These are phyloP conservation scores for Galbula dea DNA, from an alignment of 2,113 vertebrate species.

Conservation along the genomic window DNA sequence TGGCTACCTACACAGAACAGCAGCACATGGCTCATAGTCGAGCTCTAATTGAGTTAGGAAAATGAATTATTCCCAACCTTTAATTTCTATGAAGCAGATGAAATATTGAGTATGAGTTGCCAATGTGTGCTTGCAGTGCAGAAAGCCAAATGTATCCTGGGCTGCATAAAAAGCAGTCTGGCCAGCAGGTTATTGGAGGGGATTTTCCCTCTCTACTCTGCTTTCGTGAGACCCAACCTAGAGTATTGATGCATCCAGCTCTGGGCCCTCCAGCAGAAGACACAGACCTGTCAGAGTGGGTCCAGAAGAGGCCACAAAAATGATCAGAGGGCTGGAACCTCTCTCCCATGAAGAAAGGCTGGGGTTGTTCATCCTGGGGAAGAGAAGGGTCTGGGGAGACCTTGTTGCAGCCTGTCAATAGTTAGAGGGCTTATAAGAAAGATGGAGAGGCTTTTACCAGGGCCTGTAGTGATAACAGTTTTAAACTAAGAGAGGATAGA, in stretches of 20 bases:
- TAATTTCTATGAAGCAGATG: background rate
- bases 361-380: background rate
- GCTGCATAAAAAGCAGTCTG: background rate
- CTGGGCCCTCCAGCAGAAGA: background rate
- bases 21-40: background rate
- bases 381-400: background rate
- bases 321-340: accelerated
- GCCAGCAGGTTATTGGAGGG: background rate
- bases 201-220: background rate
- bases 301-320: background rate
- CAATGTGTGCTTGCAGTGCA: background rate
- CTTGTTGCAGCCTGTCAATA: too few species aligned
- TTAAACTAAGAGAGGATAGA: too few species aligned
- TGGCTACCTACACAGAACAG: background rate
- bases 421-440: background rate
- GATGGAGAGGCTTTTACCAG: background rate
- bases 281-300: accelerated
- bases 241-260: background rate
- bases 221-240: background rate
- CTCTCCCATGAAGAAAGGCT: background rate
- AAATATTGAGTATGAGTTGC: background rate
- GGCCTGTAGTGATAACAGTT: accelerated
- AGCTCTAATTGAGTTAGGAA: background rate
- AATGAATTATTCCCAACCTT: background rate
- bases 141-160: background rate